A percentile compares a stretch with the other conserved stretches of the same genome.
phyloP scores from a whole-genome alignment of 2,888 invertebrate species.

The Tachina grossa region DNA sequence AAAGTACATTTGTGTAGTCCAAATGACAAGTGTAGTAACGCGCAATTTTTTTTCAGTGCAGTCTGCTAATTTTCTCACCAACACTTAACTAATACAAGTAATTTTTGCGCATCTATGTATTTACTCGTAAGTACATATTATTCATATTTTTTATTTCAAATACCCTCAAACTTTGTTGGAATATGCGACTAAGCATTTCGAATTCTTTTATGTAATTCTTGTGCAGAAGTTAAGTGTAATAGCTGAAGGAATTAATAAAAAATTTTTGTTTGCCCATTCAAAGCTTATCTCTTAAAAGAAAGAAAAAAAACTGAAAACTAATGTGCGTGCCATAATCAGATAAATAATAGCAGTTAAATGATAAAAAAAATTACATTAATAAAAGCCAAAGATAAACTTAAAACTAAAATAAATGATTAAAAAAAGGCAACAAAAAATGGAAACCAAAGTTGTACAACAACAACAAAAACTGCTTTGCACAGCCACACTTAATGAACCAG shows the following conservation, averaged over 20 bases:
- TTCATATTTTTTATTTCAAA: slow-evolving; percentile 1
- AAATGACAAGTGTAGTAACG: no score
- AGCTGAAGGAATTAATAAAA: background rate
- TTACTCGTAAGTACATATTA: background rate
- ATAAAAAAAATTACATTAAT: slow-evolving; percentile 46
- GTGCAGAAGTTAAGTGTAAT: background rate
- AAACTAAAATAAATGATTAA: slow-evolving; percentile 14
- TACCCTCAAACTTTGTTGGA: slow-evolving; percentile 14
- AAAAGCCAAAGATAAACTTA: slow-evolving; percentile 32
- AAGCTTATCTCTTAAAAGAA: slow-evolving; percentile 8
- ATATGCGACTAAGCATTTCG: background rate
- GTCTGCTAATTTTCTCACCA: no score
- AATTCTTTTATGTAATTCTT: background rate
- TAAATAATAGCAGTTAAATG: slow-evolving; percentile 67
- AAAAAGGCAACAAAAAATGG: slow-evolving; percentile 6
- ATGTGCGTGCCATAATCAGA: slow-evolving; percentile 69
- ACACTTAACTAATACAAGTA: no score
- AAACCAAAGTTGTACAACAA: slow-evolving; percentile 19
- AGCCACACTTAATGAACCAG: slow-evolving; percentile 54
- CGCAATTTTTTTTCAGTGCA: no score
- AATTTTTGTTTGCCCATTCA: background rate
- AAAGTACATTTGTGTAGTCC: no score
- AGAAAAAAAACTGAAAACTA: slow-evolving; percentile 38
- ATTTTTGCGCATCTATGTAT: background rate
- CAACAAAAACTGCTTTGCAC: slow-evolving; percentile 16